Evolutionary conservation across 1,140 invertebrate species (phyloP), one percentile per base, ranked within the genome.

Genomic region (Rhopalosiphum padi): DNA sequence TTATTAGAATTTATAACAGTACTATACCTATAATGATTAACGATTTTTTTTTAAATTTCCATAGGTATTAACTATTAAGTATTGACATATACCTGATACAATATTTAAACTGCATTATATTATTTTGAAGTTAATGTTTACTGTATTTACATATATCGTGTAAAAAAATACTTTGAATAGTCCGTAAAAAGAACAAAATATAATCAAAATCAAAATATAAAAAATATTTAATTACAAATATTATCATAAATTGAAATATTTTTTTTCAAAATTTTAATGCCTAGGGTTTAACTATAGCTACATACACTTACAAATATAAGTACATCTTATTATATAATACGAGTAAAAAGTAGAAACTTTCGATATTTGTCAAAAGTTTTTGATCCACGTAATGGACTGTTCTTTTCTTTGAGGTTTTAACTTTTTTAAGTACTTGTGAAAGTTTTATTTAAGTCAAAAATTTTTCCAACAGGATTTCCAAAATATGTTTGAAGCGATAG

Each of bases 401-500:
- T 77, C 30, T 77, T n/a, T 48, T 41, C 22, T 87, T 87, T 87
- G 30, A 48, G 43, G 85, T 46, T 43, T 48, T 87, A 87, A 87
- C 25, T 46, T 87, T 87, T 87, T 87, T 46, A 87, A 87, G 43
- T 87, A 41, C 85, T 87, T 25, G 18, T 48, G 30, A 87, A 87
- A 87, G 85, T 87, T 87, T 87, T 43, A 43, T 48, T 46, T 46
- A 21, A 87, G 43, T 30, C 25, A 25, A 22, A 21, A 21, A n/a
- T 87, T 87, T 87, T 48, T 46, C 22, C 83, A 25, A 30, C 85
- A 15, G 41, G 23, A 43, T 86, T 86, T 86, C 85, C n/a, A 83
- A 86, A 86, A 86, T 48, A 87, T 41, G 43, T 87, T 48, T n/a
- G 30, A 87, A 46, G 25, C 18, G 18, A 48, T 68, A 77, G 43